Conservation (phyloP, 2,113 vertebrate species). For the Brienomyrus longianalis region DNA sequence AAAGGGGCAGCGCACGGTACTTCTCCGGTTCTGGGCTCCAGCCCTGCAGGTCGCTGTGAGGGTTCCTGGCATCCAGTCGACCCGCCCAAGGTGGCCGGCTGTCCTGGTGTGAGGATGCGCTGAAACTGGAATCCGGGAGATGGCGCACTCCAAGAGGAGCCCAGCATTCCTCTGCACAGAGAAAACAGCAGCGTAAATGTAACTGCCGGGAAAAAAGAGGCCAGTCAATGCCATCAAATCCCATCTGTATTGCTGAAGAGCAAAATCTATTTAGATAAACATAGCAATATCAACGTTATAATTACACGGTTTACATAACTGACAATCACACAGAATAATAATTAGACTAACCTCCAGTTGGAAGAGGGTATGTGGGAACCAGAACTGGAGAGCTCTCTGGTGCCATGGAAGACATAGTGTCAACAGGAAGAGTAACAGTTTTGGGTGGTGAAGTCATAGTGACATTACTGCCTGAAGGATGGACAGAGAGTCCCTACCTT, state of each 20-base stretch:
- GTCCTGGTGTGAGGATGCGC: slow-evolving; percentile 49
- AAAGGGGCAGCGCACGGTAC: slow-evolving; percentile 44
- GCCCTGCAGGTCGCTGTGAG: slow-evolving; percentile 49
- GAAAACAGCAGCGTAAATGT: background rate
- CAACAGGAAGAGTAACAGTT: slow-evolving; percentile 35
- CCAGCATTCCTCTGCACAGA: slow-evolving; percentile 65
- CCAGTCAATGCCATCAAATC: background rate
- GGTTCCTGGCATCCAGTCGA: slow-evolving; percentile 40
- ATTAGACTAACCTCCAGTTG: slow-evolving; percentile 61
- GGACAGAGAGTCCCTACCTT: background rate
- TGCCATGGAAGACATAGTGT: slow-evolving; percentile 30
- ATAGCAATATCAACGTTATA: background rate
- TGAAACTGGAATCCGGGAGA: slow-evolving; percentile 58
- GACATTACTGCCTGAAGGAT: slow-evolving; percentile 36
- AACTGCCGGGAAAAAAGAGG: background rate
- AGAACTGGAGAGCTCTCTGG: slow-evolving; percentile 34
- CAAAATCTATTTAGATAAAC: background rate
- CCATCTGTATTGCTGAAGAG: background rate
- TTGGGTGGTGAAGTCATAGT: slow-evolving; percentile 30
- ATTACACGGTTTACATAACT: background rate
- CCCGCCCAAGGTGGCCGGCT: slow-evolving; percentile 53
- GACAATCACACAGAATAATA: background rate
- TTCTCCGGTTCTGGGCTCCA: slow-evolving; percentile 61
- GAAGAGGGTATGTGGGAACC: slow-evolving; percentile 65
- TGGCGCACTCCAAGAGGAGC: slow-evolving; percentile 60